Conservation (phyloP, 1,140 invertebrate species). For the Eubasilissa regina region DNA sequence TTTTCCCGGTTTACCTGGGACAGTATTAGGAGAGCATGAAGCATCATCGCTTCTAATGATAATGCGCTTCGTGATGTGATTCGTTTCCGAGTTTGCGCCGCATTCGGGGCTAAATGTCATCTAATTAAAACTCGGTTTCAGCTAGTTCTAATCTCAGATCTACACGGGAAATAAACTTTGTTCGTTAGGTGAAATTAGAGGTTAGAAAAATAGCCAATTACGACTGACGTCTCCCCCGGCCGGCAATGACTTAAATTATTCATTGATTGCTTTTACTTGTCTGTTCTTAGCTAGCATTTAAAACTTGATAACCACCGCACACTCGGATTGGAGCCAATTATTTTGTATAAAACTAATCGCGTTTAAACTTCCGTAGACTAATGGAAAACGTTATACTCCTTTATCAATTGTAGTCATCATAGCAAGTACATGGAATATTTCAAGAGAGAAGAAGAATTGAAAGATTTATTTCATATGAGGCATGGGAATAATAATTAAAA, state of each 20-base stretch:
- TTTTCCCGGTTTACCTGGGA: slow-evolving; percentile 27
- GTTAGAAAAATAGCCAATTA: slow-evolving; percentile 53
- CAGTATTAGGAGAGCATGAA: slow-evolving; percentile 45
- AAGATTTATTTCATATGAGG: too few relatives aligned
- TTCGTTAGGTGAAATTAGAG: slow-evolving; percentile 52
- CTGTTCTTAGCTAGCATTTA: slow-evolving; percentile 32
- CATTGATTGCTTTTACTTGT: slow-evolving; percentile 46
- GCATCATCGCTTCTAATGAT: slow-evolving; percentile 49
- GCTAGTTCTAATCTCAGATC: slow-evolving; percentile 42
- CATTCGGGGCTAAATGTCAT: slow-evolving; percentile 52
- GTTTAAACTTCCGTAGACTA: slow-evolving; percentile 32
- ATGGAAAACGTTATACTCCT: slow-evolving; percentile 23
- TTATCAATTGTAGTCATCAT: slow-evolving; percentile 31
- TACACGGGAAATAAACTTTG: slow-evolving; percentile 46
- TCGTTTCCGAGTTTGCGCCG: slow-evolving; percentile 37
- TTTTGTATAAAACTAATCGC: slow-evolving; percentile 47
- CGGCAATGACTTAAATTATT: slow-evolving; percentile 48
- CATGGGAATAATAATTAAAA: too few relatives aligned
- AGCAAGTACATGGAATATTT: slow-evolving; percentile 4
- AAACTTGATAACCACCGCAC: slow-evolving; percentile 32
- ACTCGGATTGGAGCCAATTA: slow-evolving; percentile 44
- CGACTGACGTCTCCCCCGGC: slow-evolving; percentile 27
- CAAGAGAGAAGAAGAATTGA: background rate
- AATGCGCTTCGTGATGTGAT: slow-evolving; percentile 52
- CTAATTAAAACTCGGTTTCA: slow-evolving; percentile 49